phyloP scores from a whole-genome alignment of 2,888 invertebrate species.

The Ceraclea dissimilis region DNA sequence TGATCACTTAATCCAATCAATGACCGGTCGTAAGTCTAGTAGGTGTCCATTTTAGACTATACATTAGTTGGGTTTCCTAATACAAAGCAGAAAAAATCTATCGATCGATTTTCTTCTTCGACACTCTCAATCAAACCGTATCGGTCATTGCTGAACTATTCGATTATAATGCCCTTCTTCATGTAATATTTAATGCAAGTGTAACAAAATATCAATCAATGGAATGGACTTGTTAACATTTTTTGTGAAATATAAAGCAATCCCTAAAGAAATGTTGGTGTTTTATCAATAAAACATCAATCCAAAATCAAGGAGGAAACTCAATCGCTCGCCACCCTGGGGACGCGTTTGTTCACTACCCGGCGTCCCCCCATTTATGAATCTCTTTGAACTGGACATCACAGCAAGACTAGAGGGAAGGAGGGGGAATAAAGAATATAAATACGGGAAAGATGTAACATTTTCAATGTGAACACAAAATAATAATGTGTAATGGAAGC shows the following conservation, averaged over 20 bases:
- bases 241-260: neutral
- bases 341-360: conserved; percentile 29
- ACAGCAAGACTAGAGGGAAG: conserved; percentile 30
- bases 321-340: conserved; percentile 33
- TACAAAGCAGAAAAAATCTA: no score
- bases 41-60: no score
- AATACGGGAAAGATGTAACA: conserved; percentile 46
- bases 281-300: conserved; percentile 4
- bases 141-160: no score
- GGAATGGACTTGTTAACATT: neutral
- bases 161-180: neutral
- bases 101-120: no score
- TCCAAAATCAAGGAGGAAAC: neutral
- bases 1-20: no score
- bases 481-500: no score
- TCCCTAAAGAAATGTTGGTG: neutral
- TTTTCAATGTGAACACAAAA: conserved; percentile 24
- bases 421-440: conserved; percentile 35
- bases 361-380: conserved; percentile 17
- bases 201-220: neutral
- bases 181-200: neutral
- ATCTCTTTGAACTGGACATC: conserved; percentile 34
- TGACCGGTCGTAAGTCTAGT: no score
- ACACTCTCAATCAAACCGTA: no score
- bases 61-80: no score